phyloP scores from a whole-genome alignment of 2,797 vertebrate species.

The Dendrocincla fuliginosa region DNA sequence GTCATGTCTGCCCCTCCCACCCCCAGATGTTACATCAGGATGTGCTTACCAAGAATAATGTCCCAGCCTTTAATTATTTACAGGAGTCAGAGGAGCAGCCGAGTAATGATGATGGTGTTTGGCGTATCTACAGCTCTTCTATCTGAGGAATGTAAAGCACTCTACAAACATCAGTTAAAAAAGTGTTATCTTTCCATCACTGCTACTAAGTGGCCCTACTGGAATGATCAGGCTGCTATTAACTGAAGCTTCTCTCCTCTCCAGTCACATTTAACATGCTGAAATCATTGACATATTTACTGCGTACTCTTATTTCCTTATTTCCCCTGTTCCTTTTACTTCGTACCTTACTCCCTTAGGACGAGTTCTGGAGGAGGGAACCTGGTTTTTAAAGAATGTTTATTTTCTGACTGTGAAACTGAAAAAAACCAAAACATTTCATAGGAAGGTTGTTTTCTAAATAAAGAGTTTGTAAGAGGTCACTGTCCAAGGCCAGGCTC shows the following conservation, averaged over 20 bases:
- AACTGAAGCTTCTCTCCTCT: slow-evolving; percentile 1
- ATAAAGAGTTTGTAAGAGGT: background rate
- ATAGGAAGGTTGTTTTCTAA: background rate
- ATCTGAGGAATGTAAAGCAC: slow-evolving; percentile 39
- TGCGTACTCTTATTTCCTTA: background rate
- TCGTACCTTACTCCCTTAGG: background rate
- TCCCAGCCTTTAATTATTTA: slow-evolving; percentile 34
- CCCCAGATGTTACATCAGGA: background rate
- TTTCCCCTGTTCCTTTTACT: background rate
- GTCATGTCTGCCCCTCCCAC: background rate
- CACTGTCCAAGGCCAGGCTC: background rate
- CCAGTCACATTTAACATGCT: background rate
- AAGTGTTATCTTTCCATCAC: slow-evolving; percentile 40
- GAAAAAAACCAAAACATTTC: background rate
- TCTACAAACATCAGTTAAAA: background rate
- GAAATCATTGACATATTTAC: background rate
- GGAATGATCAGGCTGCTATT: slow-evolving; percentile 22
- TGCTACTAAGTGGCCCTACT: slow-evolving; percentile 9
- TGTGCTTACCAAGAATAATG: background rate
- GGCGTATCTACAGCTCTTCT: background rate
- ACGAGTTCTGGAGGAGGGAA: background rate
- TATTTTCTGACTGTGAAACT: background rate
- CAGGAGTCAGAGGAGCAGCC: background rate
- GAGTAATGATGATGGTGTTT: background rate
- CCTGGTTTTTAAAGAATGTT: background rate